Conservation (phyloP, 2,888 invertebrate genomes). For the Ophioninae sp. region DNA sequence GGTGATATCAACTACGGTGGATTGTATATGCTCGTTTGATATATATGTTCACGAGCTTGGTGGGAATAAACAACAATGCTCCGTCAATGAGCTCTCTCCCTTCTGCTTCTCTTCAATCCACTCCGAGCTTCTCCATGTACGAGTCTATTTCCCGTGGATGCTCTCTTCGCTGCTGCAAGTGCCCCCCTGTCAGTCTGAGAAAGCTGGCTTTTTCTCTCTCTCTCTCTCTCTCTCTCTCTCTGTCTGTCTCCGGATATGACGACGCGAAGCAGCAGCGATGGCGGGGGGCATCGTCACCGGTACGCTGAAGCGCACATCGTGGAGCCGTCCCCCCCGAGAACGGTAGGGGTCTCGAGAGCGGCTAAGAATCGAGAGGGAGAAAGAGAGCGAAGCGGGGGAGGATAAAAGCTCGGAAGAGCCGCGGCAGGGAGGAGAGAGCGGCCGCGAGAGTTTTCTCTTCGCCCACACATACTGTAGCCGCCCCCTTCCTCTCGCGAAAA, state of each 20-base stretch:
- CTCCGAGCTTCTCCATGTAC: constrained; percentile 3
- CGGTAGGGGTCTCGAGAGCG: constrained; percentile 48
- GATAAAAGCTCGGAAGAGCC: constrained; percentile 47
- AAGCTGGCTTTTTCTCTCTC: constrained; percentile 21
- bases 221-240: constrained; percentile 18
- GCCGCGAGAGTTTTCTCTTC: constrained; percentile 42
- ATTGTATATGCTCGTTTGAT: not conserved
- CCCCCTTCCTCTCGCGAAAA: constrained; percentile 39
- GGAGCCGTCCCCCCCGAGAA: constrained; percentile 19
- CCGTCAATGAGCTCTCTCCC: not conserved
- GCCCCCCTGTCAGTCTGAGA: constrained; percentile 48
- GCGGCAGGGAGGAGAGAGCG: constrained; percentile 28
- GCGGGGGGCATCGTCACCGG: not conserved
- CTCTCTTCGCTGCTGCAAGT: constrained; percentile 48
- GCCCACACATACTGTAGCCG: constrained; percentile 60
- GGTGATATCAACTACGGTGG: not conserved
- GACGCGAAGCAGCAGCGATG: constrained; percentile 20
- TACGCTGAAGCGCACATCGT: constrained; percentile 19
- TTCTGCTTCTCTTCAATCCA: not conserved
- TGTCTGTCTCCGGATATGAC: constrained; percentile 13
- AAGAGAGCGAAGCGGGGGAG: constrained; percentile 42
- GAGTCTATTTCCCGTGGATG: constrained; percentile 30
- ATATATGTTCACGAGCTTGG: not conserved
- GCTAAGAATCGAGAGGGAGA: constrained; percentile 34
- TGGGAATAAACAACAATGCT: constrained; percentile 8